These are phyloP conservation scores for Vulpes lagopus DNA, from an alignment of 2,113 vertebrate species.

Conservation along the genomic window DNA sequence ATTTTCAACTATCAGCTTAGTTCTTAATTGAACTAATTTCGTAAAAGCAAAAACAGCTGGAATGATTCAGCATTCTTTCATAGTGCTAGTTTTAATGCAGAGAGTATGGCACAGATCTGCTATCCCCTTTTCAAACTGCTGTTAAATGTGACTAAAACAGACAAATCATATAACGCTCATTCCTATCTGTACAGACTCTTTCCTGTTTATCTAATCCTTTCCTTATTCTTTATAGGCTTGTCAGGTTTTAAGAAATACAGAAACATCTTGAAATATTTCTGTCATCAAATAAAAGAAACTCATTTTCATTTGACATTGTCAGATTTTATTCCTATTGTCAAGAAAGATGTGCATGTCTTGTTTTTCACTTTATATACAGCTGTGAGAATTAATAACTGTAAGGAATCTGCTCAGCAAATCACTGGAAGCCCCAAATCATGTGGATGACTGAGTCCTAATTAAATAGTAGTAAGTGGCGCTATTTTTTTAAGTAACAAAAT, in stretches of 20 bases:
- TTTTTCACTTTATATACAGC: conserved; percentile 13
- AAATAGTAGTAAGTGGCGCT: neutral
- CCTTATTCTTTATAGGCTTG: neutral
- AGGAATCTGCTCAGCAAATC: conserved; percentile 22
- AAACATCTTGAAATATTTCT: conserved; percentile 36
- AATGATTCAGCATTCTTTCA: neutral
- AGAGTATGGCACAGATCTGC: neutral
- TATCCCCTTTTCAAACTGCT: neutral
- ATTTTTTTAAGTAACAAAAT: conserved; percentile 54
- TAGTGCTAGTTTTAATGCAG: neutral
- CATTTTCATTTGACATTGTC: neutral
- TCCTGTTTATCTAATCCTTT: conserved; percentile 19
- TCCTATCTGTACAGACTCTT: neutral
- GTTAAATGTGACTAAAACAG: neutral
- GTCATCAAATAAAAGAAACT: conserved; percentile 46
- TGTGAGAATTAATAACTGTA: neutral
- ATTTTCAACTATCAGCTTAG: conserved; percentile 17
- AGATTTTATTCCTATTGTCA: conserved; percentile 37
- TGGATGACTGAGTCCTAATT: neutral
- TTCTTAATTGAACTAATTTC: conserved; percentile 57
- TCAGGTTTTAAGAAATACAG: conserved; percentile 60
- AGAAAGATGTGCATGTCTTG: neutral
- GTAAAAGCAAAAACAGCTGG: conserved; percentile 38
- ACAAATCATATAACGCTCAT: neutral
- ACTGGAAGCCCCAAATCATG: neutral